Base-by-base conservation (phyloP, 2,888 invertebrate genomes). In the Phyto melanocephala region DNA sequence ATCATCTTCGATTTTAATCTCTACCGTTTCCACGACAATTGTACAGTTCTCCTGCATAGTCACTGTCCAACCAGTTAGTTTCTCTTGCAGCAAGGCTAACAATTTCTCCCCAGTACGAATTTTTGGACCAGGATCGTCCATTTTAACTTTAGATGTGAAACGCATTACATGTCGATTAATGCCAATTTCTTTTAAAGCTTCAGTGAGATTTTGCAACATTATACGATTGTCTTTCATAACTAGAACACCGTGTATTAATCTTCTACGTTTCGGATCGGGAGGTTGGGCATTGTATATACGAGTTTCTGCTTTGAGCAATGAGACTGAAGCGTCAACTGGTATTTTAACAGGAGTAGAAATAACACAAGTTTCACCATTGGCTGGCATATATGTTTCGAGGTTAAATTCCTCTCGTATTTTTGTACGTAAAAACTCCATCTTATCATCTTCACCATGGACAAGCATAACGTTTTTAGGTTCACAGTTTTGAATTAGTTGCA, bases 401-500 rank as follows among this genome's bases (percentile, higher is more conserved):
- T 96, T 96, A 89, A 97, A 97, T 89, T 97, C 97, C 89, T 97
- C 95, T 85, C 96, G 95, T 84, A 99, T 99, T 92, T 99, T 99
- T 75, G 96, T 96, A 87, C 97, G 97, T 24, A 99, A 92, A 91
- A 99, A 99, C 88, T 98, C 97, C 98, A 99, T 99, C 92, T 99
- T 99, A 28, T 94, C 96, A 1, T 97, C 98, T 92, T 99, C 99
- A 0, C 99, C 99, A 89, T 99, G 99, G 0, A 99, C 99, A 10
- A 99, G 92, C 92, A 99, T 94, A 0, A 99, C 99, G 92, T 99
- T 98, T 87, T 95, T 95, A 0, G 99, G 99, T 90, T 99, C 97
- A 91, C 99, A 99, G 89, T 99, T 98, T 86, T 98, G 96, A 86
- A 99, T 99, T 40, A 99, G 92, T 91, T 99, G 99, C 98, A 99